Evolutionary conservation across 2,888 invertebrate species (phyloP).

Genomic region (Trachelus troglodyta): DNA sequence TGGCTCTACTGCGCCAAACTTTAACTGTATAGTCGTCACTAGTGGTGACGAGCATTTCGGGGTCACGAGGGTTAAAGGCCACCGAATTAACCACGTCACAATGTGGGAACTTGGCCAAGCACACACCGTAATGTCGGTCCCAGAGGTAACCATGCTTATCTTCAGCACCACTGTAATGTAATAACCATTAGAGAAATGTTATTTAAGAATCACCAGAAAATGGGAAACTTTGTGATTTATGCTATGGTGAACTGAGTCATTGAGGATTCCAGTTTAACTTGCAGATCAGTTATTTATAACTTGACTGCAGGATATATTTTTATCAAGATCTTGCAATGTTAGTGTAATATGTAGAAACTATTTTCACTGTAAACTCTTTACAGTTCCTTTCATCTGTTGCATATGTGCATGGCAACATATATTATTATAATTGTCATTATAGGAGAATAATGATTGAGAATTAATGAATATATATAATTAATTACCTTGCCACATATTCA

Average conservation of each 20-base stretch:
- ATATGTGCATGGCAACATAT: background rate
- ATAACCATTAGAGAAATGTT: slow-evolving; percentile 13
- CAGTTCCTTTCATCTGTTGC: background rate
- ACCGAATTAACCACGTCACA: slow-evolving; percentile 86
- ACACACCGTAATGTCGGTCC: slow-evolving; percentile 86
- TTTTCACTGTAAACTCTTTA: slow-evolving; percentile 2
- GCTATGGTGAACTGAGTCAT: background rate
- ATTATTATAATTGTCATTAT: background rate
- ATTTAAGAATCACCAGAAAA: background rate
- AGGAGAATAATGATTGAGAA: background rate
- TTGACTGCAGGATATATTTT: slow-evolving; percentile 11
- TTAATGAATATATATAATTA: slow-evolving; percentile 25
- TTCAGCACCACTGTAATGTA: slow-evolving; percentile 81
- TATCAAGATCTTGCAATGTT: slow-evolving; percentile 1
- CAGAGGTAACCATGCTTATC: slow-evolving; percentile 86
- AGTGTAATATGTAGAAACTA: slow-evolving; percentile 5
- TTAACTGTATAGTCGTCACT: slow-evolving; percentile 85
- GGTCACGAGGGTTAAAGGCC: slow-evolving; percentile 84
- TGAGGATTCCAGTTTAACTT: slow-evolving; percentile 3
- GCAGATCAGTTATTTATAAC: slow-evolving; percentile 12
- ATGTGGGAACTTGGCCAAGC: slow-evolving; percentile 81
- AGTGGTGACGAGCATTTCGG: slow-evolving; percentile 84
- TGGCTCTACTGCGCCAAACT: slow-evolving; percentile 70
- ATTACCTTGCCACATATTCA: slow-evolving; percentile 84
- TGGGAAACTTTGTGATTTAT: background rate